phyloP scores from a whole-genome alignment of 2,797 vertebrate species.

The Adelosebastes latens region DNA sequence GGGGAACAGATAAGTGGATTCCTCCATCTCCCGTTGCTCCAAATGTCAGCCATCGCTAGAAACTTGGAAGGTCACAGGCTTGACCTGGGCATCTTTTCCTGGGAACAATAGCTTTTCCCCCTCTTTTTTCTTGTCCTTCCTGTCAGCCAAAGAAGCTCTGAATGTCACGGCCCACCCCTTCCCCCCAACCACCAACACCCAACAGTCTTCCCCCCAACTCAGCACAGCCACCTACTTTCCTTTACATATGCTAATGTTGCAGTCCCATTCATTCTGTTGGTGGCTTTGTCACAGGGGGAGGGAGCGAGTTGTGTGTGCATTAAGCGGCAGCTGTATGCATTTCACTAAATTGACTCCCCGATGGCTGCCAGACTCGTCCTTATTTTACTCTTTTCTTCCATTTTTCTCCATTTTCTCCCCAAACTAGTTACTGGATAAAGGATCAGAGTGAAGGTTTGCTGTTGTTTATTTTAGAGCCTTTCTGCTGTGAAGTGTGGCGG shows the following conservation, averaged over 20 bases:
- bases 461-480: constrained; percentile 52
- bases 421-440: constrained; percentile 28
- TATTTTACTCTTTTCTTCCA: constrained; percentile 25
- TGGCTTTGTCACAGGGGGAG: constrained; percentile 76
- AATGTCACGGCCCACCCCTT: constrained; percentile 78
- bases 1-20: constrained; percentile 33
- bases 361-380: constrained; percentile 58
- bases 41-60: constrained; percentile 59
- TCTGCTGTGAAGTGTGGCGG: constrained; percentile 35
- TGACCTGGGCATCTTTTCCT: constrained; percentile 66
- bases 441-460: constrained; percentile 12
- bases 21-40: constrained; percentile 32
- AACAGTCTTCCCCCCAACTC: constrained; percentile 64
- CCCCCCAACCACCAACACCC: constrained; percentile 58
- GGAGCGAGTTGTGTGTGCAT: constrained; percentile 60
- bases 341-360: constrained; percentile 73
- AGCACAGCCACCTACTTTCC: constrained; percentile 76
- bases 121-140: constrained; percentile 59
- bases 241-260: constrained; percentile 85
- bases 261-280: constrained; percentile 77
- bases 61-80: constrained; percentile 66
- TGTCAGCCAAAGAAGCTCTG: constrained; percentile 72
- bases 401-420: constrained; percentile 18
- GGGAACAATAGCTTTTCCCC: constrained; percentile 59
- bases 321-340: constrained; percentile 81